These are phyloP conservation scores for Elephas maximus DNA, from an alignment of 2,113 vertebrate genomes.

Conservation along the genomic window DNA sequence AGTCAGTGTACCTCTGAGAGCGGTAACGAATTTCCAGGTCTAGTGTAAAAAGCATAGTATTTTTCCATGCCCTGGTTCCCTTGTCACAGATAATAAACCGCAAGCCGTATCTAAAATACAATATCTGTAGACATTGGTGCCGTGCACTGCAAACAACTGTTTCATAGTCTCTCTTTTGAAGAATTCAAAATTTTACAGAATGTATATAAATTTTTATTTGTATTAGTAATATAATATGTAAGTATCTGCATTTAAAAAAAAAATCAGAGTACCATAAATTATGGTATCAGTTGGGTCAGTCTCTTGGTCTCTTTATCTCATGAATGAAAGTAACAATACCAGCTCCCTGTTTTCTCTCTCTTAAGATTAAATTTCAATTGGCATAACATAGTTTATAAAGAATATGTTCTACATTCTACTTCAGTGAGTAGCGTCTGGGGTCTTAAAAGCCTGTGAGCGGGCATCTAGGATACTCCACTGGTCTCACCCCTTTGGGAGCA, in stretches of 20 bases:
- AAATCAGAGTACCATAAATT: background rate
- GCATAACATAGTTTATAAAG: too few species aligned
- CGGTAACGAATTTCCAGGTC: background rate
- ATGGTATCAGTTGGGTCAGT: background rate
- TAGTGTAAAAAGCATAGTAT: background rate
- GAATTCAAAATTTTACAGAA: slow-evolving; percentile 38
- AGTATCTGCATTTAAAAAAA: background rate
- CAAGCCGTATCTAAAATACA: slow-evolving; percentile 15
- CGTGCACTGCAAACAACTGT: background rate
- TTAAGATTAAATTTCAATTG: slow-evolving; percentile 28
- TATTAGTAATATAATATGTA: background rate
- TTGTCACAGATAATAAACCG: slow-evolving; percentile 37
- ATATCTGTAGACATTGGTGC: background rate
- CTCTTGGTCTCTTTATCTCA: slow-evolving; percentile 8
- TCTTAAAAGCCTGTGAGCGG: too few species aligned
- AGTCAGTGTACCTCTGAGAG: background rate
- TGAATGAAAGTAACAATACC: slow-evolving; percentile 39
- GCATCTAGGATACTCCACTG: too few species aligned
- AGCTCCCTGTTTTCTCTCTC: background rate
- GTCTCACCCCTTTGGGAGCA: too few species aligned
- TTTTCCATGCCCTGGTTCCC: background rate
- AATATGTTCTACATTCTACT: too few species aligned
- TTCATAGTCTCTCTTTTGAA: slow-evolving; percentile 23
- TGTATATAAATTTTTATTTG: background rate
- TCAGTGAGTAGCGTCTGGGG: too few species aligned